These are phyloP conservation scores for Tympanuchus pallidicinctus DNA, from an alignment of 2,113 vertebrate species.

Conservation along the genomic window DNA sequence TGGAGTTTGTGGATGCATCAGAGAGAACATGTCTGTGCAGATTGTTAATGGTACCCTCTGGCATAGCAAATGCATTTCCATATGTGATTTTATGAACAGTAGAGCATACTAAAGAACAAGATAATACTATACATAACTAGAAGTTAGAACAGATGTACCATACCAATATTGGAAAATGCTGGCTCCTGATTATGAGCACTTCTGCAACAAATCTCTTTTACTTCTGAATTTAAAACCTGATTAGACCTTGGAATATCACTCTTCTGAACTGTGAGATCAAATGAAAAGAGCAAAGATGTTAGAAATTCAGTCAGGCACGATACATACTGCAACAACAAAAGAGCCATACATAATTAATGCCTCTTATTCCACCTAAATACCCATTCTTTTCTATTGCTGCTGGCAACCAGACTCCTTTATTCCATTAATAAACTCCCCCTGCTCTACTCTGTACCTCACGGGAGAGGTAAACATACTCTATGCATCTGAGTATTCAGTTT, in stretches of 20 bases:
- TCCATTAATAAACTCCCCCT: background rate
- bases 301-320: background rate
- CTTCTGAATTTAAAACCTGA: background rate
- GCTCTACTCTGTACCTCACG: background rate
- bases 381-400: background rate
- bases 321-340: background rate
- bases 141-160: background rate
- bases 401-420: background rate
- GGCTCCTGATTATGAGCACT: background rate
- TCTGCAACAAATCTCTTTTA: background rate
- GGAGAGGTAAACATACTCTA: background rate
- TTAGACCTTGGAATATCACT: background rate
- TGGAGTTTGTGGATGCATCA: background rate
- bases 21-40: background rate
- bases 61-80: background rate
- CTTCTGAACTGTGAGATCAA: background rate
- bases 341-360: background rate
- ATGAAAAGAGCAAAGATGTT: background rate
- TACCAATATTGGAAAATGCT: background rate
- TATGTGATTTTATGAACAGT: too few species aligned
- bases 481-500: background rate
- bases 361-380: background rate
- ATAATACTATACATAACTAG: background rate
- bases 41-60: background rate
- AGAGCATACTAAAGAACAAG: background rate